These are phyloP conservation scores for Melanotaenia trifasciata DNA, from an alignment of 2,797 vertebrate species.

Conservation along the genomic window DNA sequence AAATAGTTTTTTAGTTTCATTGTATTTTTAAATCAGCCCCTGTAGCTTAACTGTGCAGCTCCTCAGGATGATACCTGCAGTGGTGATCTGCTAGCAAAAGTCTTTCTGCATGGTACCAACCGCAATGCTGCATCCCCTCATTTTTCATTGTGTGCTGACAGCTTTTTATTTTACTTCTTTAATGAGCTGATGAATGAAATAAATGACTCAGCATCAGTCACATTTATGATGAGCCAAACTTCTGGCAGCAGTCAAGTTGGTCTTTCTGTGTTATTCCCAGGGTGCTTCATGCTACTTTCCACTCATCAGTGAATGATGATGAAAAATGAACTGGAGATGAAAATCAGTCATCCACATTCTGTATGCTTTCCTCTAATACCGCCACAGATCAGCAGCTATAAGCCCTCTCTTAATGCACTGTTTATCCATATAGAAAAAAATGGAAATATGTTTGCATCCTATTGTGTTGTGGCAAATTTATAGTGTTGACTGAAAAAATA, in stretches of 20 bases:
- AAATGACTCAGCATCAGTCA: conserved; percentile 6
- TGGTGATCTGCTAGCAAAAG: not conserved
- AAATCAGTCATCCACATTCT: conserved; percentile 2
- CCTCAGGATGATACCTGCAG: not conserved
- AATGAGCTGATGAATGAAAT: conserved; percentile 11
- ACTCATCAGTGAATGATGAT: not conserved
- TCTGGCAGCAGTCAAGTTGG: conserved; percentile 13
- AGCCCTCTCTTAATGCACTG: not conserved
- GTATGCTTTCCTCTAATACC: not conserved
- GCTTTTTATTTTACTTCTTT: conserved; percentile 6
- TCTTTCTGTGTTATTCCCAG: not conserved
- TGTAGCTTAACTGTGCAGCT: not conserved
- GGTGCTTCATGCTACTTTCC: conserved; percentile 17
- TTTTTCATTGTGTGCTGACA: not conserved
- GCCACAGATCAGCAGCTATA: conserved; percentile 3
- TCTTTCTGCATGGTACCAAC: not conserved
- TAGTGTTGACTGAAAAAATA: no score
- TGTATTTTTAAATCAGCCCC: not conserved
- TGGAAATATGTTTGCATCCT: no score
- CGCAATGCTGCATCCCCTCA: not conserved
- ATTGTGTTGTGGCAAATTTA: no score
- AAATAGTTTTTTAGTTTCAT: no score
- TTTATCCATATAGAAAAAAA: no score
- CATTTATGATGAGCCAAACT: conserved; percentile 8
- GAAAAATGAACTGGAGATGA: not conserved